Percentiles rank a stretch among this genome's conserved stretches.
Evolutionary conservation across 2,113 vertebrate genomes (phyloP).

Genomic region (Neogale vison): DNA sequence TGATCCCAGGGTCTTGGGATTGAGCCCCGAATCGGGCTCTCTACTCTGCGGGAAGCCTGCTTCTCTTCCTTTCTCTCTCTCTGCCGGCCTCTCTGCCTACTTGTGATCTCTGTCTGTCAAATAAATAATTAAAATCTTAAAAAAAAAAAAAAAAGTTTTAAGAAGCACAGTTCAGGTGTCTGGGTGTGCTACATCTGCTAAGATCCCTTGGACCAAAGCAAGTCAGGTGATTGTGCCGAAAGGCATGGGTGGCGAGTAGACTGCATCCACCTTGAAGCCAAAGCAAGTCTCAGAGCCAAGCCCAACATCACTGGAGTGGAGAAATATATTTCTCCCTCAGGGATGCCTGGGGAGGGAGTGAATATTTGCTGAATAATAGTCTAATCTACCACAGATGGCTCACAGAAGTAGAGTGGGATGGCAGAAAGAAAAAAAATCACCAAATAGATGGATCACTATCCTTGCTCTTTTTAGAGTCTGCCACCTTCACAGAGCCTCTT

Average conservation of each 20-base stretch:
- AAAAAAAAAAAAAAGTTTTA: too few species aligned
- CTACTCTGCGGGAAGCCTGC: too few species aligned
- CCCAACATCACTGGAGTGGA: background rate
- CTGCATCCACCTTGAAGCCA: background rate
- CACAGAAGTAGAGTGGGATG: constrained; percentile 66
- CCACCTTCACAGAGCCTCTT: constrained; percentile 11
- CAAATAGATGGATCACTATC: background rate
- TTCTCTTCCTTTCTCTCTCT: too few species aligned
- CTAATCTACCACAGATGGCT: constrained; percentile 63
- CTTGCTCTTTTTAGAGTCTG: constrained; percentile 64
- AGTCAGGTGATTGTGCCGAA: background rate
- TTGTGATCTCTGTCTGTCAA: too few species aligned
- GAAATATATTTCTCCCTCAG: background rate
- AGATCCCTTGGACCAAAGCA: background rate
- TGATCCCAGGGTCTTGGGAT: too few species aligned
- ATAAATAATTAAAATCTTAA: too few species aligned
- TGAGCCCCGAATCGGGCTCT: too few species aligned
- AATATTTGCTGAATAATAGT: constrained; percentile 66
- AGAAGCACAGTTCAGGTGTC: background rate
- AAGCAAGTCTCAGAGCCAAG: background rate
- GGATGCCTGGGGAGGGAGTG: background rate
- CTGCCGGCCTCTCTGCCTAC: too few species aligned
- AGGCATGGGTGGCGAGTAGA: background rate
- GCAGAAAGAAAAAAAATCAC: background rate
- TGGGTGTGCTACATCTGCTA: background rate